Conservation (phyloP, 2,113 vertebrate species). For the Xiphorhynchus elegans region DNA sequence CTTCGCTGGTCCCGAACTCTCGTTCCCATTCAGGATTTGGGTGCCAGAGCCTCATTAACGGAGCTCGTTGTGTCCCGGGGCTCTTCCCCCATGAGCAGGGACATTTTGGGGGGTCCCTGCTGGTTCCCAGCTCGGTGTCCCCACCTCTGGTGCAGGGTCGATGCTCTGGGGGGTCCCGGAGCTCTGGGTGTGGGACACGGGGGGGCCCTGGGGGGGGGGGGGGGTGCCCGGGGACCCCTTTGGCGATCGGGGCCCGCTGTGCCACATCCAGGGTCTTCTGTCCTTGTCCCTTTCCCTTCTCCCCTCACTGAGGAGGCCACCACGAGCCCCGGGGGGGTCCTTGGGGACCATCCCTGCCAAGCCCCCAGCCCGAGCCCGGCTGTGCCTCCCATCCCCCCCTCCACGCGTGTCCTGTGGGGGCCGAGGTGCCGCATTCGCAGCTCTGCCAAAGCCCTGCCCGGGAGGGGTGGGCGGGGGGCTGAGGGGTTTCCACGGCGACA, state of each 20-base stretch:
- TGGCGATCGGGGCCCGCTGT: background rate
- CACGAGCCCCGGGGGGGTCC: background rate
- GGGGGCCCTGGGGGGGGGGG: background rate
- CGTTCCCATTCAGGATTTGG: accelerated
- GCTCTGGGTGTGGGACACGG: background rate
- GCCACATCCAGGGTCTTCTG: background rate
- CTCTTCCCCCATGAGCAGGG: background rate
- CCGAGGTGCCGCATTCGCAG: background rate
- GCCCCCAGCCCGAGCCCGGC: accelerated
- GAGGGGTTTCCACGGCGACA: background rate
- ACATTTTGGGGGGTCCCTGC: background rate
- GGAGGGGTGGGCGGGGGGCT: background rate
- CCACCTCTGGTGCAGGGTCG: accelerated
- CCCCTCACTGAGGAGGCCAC: background rate
- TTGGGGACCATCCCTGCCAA: background rate
- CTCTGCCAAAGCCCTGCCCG: background rate
- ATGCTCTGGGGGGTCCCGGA: background rate
- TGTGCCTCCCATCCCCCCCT: background rate
- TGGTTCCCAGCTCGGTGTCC: background rate
- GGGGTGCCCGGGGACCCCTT: background rate
- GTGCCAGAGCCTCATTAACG: accelerated
- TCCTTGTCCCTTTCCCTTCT: background rate
- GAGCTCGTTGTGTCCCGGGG: background rate
- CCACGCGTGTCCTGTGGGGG: background rate
- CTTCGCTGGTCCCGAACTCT: background rate